Evolutionary conservation across 2,888 invertebrate genomes (phyloP).

Genomic region (Platycheirus rosarum): DNA sequence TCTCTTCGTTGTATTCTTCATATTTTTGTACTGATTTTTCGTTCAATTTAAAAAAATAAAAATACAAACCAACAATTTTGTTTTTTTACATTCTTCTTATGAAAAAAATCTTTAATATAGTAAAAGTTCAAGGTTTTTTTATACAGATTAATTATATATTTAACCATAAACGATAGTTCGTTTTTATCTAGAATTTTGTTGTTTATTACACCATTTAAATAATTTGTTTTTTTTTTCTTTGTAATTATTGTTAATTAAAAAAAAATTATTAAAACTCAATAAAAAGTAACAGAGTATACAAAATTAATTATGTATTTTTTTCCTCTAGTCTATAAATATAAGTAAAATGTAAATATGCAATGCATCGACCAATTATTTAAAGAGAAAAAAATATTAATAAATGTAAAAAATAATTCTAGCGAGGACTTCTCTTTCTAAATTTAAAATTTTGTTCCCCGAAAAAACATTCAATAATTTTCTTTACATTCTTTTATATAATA

Average conservation of each 20-base stretch:
- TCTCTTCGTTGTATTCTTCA: no score
- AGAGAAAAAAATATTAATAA: constrained; percentile 13
- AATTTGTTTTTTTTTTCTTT: not conserved
- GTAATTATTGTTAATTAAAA: constrained; percentile 11
- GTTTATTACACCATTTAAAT: constrained; percentile 7
- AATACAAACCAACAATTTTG: not conserved
- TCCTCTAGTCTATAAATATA: constrained; percentile 37
- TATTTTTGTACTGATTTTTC: no score
- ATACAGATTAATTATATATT: constrained; percentile 33
- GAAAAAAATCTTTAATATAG: constrained; percentile 29
- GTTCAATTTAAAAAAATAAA: no score
- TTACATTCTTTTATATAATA: constrained; percentile 12
- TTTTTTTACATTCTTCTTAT: constrained; percentile 15
- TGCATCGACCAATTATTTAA: constrained; percentile 36
- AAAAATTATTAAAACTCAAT: constrained; percentile 19
- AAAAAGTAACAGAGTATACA: constrained; percentile 32
- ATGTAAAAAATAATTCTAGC: constrained; percentile 31
- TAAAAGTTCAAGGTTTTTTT: constrained; percentile 26
- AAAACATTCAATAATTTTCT: constrained; percentile 20
- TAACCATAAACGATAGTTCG: constrained; percentile 37
- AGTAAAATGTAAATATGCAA: constrained; percentile 25
- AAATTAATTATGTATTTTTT: constrained; percentile 24
- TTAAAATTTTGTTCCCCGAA: constrained; percentile 19
- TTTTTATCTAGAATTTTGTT: constrained; percentile 8
- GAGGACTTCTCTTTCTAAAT: constrained; percentile 2